Percentiles rank a stretch among this genome's conserved stretches.
These are phyloP conservation scores for Torymus texanus DNA, from an alignment of 2,888 invertebrate genomes.

Conservation along the genomic window DNA sequence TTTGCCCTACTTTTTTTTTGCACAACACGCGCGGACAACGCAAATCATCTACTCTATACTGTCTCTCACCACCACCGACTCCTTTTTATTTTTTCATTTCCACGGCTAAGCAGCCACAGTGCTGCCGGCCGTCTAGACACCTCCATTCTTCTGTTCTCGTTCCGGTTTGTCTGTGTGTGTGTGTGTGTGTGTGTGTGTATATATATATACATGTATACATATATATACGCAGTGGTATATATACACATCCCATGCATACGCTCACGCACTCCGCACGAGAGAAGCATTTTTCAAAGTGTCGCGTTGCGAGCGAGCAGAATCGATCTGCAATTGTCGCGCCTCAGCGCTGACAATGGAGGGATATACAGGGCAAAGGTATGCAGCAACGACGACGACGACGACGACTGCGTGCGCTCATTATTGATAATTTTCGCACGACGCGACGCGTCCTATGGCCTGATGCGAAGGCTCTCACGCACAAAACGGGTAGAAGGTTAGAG, in stretches of 20 bases:
- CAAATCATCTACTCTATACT: neutral
- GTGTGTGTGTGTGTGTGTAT: too few species aligned
- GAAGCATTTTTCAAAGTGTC: slow-evolving; percentile 34
- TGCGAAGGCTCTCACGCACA: too few species aligned
- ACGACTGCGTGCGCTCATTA: neutral
- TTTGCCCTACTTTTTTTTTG: neutral
- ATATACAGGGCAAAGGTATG: too few species aligned
- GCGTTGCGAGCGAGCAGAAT: neutral
- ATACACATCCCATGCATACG: neutral
- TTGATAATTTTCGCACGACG: slow-evolving; percentile 22
- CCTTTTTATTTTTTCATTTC: slow-evolving; percentile 8
- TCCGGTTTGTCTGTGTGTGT: neutral
- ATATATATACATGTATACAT: neutral
- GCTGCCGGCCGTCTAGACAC: slow-evolving; percentile 24
- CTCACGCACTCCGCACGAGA: neutral
- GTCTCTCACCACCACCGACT: neutral
- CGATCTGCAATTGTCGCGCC: slow-evolving; percentile 33
- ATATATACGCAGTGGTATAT: neutral
- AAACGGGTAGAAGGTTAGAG: too few species aligned
- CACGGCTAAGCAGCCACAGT: slow-evolving; percentile 5
- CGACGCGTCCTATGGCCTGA: too few species aligned
- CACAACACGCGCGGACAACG: neutral
- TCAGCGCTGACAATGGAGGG: neutral
- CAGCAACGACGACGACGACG: too few species aligned
- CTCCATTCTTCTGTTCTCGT: slow-evolving; percentile 29